Evolutionary conservation across 2,113 vertebrate genomes (phyloP).

Genomic region (Laterallus jamaicensis): DNA sequence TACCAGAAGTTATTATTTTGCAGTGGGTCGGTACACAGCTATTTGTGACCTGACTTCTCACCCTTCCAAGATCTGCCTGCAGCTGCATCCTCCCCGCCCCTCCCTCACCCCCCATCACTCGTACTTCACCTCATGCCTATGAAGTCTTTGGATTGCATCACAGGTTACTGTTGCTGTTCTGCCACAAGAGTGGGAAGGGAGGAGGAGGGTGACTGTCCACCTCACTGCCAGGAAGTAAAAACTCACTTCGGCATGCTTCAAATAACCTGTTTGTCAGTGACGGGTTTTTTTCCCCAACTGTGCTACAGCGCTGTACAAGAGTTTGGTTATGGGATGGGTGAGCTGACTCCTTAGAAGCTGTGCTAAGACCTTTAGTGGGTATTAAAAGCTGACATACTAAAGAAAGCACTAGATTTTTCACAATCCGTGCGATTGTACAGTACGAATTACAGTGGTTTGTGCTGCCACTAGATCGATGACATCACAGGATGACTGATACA

Average conservation of each 20-base stretch:
- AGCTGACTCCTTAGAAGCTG: neutral
- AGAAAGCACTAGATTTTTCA: neutral
- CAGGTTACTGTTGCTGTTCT: neutral
- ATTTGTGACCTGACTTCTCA: neutral
- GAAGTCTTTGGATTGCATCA: neutral
- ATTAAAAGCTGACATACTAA: neutral
- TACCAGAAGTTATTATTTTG: neutral
- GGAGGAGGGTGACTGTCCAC: neutral
- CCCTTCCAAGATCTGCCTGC: neutral
- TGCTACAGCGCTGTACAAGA: neutral
- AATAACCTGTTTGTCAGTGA: neutral
- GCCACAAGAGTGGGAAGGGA: neutral
- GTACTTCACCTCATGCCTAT: neutral
- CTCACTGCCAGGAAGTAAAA: neutral
- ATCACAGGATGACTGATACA: neutral
- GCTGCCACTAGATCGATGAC: neutral
- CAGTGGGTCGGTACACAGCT: neutral
- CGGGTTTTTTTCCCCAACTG: accelerated
- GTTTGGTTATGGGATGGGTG: neutral
- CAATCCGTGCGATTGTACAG: neutral
- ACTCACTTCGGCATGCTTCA: accelerated
- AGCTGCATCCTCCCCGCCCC: neutral
- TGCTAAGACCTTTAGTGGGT: neutral
- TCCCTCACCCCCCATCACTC: no score
- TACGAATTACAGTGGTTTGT: neutral